phyloP scores from a whole-genome alignment of 2,888 invertebrate genomes.

The Eudemis profundana region DNA sequence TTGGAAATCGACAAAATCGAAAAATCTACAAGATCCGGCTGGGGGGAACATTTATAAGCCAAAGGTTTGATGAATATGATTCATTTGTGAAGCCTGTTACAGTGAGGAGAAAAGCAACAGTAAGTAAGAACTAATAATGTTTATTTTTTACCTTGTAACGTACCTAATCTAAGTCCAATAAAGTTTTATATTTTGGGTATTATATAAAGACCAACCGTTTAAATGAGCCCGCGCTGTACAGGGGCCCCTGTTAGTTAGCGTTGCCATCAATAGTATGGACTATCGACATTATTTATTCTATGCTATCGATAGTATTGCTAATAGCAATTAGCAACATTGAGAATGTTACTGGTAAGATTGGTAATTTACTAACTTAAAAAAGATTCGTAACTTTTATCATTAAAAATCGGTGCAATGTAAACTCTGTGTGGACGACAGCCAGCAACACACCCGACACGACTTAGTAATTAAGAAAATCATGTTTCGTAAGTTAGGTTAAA shows the following conservation, averaged over 20 bases:
- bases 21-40: constrained; percentile 47
- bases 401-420: too few species aligned
- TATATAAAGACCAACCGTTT: background rate
- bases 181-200: constrained; percentile 7
- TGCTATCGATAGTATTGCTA: background rate
- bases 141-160: constrained; percentile 44
- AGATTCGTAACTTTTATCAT: too few species aligned
- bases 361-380: too few species aligned
- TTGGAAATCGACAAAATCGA: constrained; percentile 43
- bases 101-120: constrained; percentile 47
- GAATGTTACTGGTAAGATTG: too few species aligned
- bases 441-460: too few species aligned
- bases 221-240: background rate
- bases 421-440: too few species aligned
- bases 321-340: too few species aligned
- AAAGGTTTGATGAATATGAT: constrained; percentile 48
- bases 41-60: constrained; percentile 35
- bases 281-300: background rate
- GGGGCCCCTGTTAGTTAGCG: constrained; percentile 1
- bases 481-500: too few species aligned
- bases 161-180: constrained; percentile 14
- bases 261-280: background rate
- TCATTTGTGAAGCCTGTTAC: constrained; percentile 47
- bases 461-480: too few species aligned
- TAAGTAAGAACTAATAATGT: constrained; percentile 48